Conservation (phyloP, 2,888 invertebrate species). For the Caradrina kadenii region DNA sequence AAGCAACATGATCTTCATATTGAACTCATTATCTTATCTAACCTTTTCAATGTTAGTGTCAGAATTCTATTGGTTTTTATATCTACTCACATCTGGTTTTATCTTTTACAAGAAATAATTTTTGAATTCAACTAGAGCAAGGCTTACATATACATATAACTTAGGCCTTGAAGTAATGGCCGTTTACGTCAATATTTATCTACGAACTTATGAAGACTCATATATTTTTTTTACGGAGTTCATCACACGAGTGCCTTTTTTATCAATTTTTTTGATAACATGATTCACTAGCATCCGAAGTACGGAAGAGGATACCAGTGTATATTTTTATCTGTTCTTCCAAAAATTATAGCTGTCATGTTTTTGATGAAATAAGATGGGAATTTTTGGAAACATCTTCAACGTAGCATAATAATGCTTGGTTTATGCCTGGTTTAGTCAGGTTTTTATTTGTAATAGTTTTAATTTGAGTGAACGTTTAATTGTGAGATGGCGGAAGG, state of each 20-base stretch:
- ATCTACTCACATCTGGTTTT: too few relatives aligned
- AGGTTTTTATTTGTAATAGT: not conserved
- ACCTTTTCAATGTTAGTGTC: not conserved
- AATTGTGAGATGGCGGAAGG: conserved; percentile 57
- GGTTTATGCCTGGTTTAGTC: not conserved
- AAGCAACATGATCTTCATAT: not conserved
- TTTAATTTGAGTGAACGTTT: not conserved
- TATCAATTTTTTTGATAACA: conserved; percentile 1
- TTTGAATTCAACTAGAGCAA: too few relatives aligned
- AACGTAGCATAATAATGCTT: too few relatives aligned
- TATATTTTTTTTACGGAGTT: not conserved
- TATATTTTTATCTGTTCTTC: not conserved
- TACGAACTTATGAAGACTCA: too few relatives aligned
- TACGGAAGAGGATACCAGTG: not conserved
- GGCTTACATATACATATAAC: too few relatives aligned
- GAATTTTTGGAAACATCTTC: not conserved
- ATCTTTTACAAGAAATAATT: too few relatives aligned
- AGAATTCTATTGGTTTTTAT: not conserved
- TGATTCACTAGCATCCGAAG: not conserved
- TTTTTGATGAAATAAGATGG: not conserved
- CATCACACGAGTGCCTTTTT: too few relatives aligned
- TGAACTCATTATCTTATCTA: conserved; percentile 11
- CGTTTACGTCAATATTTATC: too few relatives aligned
- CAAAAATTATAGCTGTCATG: not conserved
- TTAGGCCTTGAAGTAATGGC: too few relatives aligned